Evolutionary conservation across 2,888 invertebrate genomes (phyloP).

Genomic region (Netelia fuscicornis): DNA sequence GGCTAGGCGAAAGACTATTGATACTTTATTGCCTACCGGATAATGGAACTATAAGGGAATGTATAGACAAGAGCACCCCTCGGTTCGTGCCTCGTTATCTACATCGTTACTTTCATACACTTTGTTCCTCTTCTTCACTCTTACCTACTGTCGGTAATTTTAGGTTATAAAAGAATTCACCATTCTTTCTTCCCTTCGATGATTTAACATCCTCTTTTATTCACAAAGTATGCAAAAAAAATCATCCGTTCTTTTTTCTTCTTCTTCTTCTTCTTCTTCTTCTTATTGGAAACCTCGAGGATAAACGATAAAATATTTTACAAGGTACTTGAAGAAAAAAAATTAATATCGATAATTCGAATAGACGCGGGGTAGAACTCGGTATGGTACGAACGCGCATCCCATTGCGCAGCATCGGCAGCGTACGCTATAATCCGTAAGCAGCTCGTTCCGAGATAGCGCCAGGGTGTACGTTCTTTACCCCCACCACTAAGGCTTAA

Average conservation of each 20-base stretch:
- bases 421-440: conserved; percentile 61
- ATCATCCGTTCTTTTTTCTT: no score
- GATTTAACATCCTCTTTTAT: no score
- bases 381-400: conserved; percentile 33
- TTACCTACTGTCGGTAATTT: no score
- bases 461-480: conserved; percentile 41
- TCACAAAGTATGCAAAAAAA: no score
- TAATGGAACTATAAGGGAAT: conserved; percentile 30
- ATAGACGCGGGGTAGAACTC: conserved; percentile 23
- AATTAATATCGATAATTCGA: neutral
- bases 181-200: no score
- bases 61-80: neutral
- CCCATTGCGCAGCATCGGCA: conserved; percentile 43
- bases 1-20: neutral
- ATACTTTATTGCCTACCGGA: conserved; percentile 27
- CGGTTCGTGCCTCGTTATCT: no score
- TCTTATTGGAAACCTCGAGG: no score
- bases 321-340: no score
- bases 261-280: no score
- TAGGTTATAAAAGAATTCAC: no score
- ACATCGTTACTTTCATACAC: no score
- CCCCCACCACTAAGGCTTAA: conserved; percentile 40
- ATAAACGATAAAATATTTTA: no score
- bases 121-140: neutral
- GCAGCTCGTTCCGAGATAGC: conserved; percentile 62